phyloP scores from a whole-genome alignment of 2,888 invertebrate species.

The Stenolophus ochropezus region DNA sequence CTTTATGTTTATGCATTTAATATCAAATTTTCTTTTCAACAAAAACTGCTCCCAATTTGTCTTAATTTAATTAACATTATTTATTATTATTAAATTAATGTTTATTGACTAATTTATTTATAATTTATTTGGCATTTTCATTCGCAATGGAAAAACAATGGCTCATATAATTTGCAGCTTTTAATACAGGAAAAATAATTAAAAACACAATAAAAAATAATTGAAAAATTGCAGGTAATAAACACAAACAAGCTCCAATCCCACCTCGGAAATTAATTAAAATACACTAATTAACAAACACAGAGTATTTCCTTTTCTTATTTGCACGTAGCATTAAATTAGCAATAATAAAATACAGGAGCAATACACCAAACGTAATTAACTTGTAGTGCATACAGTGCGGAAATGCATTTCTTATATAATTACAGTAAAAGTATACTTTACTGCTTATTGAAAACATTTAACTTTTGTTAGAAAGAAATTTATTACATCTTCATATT shows the following conservation, averaged over 20 bases:
- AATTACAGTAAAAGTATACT: constrained; percentile 4
- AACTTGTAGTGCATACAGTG: neutral
- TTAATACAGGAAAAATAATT: constrained; percentile 4
- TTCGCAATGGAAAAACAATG: neutral
- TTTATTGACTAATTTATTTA: too few relatives aligned
- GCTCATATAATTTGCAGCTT: neutral
- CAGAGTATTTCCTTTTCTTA: constrained; percentile 26
- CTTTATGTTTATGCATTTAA: too few relatives aligned
- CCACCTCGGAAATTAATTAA: constrained; percentile 41
- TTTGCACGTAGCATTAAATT: constrained; percentile 40
- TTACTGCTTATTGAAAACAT: neutral
- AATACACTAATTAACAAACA: constrained; percentile 37
- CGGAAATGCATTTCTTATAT: constrained; percentile 13
- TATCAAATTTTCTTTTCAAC: too few relatives aligned
- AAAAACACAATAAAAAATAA: constrained; percentile 20
- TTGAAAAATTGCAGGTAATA: constrained; percentile 19
- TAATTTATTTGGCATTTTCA: neutral
- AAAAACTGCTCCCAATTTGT: too few relatives aligned
- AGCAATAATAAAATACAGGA: constrained; percentile 41
- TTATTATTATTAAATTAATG: neutral
- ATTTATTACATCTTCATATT: too few relatives aligned
- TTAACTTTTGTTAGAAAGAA: neutral
- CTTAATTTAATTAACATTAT: neutral
- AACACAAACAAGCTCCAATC: constrained; percentile 29
- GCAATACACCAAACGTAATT: constrained; percentile 41